Conservation (phyloP, 2,797 vertebrate genomes). For the Leptodactylus fallax region DNA sequence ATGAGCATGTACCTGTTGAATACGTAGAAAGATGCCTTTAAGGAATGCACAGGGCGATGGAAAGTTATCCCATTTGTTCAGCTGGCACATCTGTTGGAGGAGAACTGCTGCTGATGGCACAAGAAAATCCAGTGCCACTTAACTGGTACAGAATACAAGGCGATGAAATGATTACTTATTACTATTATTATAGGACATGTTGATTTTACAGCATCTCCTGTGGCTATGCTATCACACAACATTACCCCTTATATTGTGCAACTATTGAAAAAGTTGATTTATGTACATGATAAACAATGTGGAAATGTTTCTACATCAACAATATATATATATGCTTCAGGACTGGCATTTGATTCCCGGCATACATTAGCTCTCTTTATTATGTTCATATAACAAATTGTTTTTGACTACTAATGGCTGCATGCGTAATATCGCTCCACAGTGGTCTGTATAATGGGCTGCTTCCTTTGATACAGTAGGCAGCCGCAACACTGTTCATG, state of each 20-base stretch:
- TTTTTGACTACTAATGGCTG: background rate
- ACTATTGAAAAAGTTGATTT: background rate
- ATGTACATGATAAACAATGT: background rate
- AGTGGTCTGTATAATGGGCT: background rate
- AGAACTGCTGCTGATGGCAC: background rate
- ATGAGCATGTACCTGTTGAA: slow-evolving; percentile 27
- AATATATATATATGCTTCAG: background rate
- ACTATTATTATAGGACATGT: background rate
- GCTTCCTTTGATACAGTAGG: background rate
- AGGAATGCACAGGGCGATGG: background rate
- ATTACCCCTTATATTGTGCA: background rate
- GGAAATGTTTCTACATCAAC: background rate
- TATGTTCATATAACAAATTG: background rate
- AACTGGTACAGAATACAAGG: background rate
- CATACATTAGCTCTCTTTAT: background rate
- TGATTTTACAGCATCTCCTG: background rate
- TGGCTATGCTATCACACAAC: background rate
- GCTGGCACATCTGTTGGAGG: background rate
- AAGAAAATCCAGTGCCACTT: background rate
- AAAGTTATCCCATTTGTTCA: slow-evolving; percentile 10
- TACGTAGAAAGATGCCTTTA: background rate
- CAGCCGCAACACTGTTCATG: background rate
- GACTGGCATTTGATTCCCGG: background rate
- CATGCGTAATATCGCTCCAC: background rate
- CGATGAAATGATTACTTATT: background rate